phyloP scores from a whole-genome alignment of 2,797 vertebrate genomes.

The Philypnodon macrostomus region DNA sequence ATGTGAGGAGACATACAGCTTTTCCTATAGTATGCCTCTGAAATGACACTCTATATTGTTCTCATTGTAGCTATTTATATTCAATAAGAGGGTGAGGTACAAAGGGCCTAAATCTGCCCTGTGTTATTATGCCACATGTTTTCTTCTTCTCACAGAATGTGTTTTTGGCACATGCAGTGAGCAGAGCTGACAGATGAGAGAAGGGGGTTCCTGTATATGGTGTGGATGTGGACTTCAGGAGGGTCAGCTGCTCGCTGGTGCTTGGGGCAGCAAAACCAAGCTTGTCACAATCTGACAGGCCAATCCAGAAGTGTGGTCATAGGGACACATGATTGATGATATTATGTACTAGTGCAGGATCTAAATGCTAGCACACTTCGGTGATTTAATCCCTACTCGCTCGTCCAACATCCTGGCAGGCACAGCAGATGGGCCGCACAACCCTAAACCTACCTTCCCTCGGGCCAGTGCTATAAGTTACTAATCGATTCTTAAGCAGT shows the following conservation, averaged over 20 bases:
- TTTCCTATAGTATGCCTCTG: slow-evolving; percentile 35
- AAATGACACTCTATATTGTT: slow-evolving; percentile 67
- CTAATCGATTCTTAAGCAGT: slow-evolving; percentile 35
- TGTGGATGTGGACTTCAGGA: slow-evolving; percentile 57
- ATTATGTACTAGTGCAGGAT: slow-evolving; percentile 68
- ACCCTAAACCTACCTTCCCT: slow-evolving; percentile 23
- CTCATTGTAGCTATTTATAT: slow-evolving; percentile 69
- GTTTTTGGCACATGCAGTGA: slow-evolving; percentile 62
- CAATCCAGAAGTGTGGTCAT: slow-evolving; percentile 58
- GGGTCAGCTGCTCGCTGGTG: slow-evolving; percentile 59
- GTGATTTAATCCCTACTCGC: slow-evolving; percentile 70
- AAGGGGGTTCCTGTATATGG: slow-evolving; percentile 56
- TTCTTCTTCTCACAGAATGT: slow-evolving; percentile 58
- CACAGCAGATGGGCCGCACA: slow-evolving; percentile 52
- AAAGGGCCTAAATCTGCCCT: slow-evolving; percentile 64
- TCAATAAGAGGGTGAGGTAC: slow-evolving; percentile 56
- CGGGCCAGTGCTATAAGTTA: slow-evolving; percentile 20
- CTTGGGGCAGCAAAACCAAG: slow-evolving; percentile 61
- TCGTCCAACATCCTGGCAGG: slow-evolving; percentile 59
- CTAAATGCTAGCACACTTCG: slow-evolving; percentile 68
- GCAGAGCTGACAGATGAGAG: slow-evolving; percentile 72
- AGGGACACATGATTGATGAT: slow-evolving; percentile 74
- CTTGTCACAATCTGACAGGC: slow-evolving; percentile 69
- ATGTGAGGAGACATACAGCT: slow-evolving; percentile 16
- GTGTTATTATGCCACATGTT: slow-evolving; percentile 72